Conservation (phyloP, 2,888 invertebrate species). For the Pseudoips prasinana region DNA sequence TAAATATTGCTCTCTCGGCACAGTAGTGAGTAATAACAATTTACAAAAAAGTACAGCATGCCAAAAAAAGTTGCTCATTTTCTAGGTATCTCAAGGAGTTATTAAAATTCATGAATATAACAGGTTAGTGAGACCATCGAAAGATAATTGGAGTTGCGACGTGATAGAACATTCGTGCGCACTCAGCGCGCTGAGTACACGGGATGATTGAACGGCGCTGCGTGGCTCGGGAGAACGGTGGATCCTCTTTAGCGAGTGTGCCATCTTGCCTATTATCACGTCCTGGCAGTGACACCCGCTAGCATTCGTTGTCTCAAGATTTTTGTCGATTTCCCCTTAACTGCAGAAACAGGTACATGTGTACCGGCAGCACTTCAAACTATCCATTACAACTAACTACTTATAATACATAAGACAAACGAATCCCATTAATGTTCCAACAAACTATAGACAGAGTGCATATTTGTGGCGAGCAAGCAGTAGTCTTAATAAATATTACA, state of each 20-base stretch:
- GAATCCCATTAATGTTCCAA: too few species aligned
- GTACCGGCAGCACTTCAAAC: constrained; percentile 36
- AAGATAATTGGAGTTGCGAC: constrained; percentile 47
- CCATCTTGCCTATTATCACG: constrained; percentile 40
- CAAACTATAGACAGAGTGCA: too few species aligned
- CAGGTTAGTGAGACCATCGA: constrained; percentile 21
- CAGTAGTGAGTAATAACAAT: constrained; percentile 49
- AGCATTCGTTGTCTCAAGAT: constrained; percentile 32
- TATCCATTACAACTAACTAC: too few species aligned
- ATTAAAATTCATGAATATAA: constrained; percentile 35
- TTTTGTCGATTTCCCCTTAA: constrained; percentile 19
- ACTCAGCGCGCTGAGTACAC: constrained; percentile 49
- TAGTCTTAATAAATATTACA: too few species aligned
- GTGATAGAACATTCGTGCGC: constrained; percentile 36
- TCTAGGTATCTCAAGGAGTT: constrained; percentile 22
- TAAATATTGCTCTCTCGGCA: constrained; percentile 51
- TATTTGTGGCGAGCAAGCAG: too few species aligned
- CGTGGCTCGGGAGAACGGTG: constrained; percentile 24
- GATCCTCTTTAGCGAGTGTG: constrained; percentile 47
- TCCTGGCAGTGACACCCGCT: constrained; percentile 27
- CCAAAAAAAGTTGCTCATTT: constrained; percentile 42
- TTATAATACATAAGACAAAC: too few species aligned
- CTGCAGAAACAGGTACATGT: constrained; percentile 26
- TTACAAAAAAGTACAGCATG: constrained; percentile 36
- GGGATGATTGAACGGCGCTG: constrained; percentile 42